Evolutionary conservation across 1,140 invertebrate genomes (phyloP).

Genomic region (Halictus rubicundus): DNA sequence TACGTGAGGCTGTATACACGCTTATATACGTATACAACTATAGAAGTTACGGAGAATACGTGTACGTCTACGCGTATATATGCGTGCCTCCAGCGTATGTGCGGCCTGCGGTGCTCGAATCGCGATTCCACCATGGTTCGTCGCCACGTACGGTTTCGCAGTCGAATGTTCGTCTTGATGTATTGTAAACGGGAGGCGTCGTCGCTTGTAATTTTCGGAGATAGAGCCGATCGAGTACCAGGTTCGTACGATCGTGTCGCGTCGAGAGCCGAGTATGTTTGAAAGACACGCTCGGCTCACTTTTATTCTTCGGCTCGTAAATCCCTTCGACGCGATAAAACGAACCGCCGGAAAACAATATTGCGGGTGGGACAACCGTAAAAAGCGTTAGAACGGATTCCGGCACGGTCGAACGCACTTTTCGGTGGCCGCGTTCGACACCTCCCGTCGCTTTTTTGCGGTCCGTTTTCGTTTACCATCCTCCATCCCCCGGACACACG

Average conservation of each 20-base stretch:
- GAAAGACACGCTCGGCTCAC: background rate
- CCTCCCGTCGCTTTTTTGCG: background rate
- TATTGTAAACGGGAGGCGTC: background rate
- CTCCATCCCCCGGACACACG: too few species aligned
- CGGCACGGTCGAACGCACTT: conserved; percentile 3
- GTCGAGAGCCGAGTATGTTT: background rate
- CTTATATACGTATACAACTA: conserved; percentile 26
- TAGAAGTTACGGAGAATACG: background rate
- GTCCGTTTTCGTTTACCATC: background rate
- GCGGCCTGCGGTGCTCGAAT: conserved; percentile 59
- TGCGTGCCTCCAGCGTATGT: conserved; percentile 60
- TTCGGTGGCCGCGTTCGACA: background rate
- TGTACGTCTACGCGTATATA: conserved; percentile 52
- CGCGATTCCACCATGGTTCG: background rate
- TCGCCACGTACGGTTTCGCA: background rate
- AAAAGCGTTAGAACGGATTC: conserved; percentile 1
- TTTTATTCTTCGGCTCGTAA: conserved; percentile 2
- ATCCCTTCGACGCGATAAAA: conserved; percentile 32
- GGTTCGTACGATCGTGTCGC: too few species aligned
- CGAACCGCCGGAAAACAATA: conserved; percentile 28
- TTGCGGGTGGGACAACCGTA: conserved; percentile 11
- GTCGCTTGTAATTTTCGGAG: background rate
- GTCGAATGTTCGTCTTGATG: background rate
- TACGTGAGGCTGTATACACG: conserved; percentile 19
- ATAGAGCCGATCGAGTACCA: too few species aligned